Evolutionary conservation across 2,113 vertebrate genomes (phyloP).

Genomic region (crab-eating macaque (Macaca fascicularis)): DNA sequence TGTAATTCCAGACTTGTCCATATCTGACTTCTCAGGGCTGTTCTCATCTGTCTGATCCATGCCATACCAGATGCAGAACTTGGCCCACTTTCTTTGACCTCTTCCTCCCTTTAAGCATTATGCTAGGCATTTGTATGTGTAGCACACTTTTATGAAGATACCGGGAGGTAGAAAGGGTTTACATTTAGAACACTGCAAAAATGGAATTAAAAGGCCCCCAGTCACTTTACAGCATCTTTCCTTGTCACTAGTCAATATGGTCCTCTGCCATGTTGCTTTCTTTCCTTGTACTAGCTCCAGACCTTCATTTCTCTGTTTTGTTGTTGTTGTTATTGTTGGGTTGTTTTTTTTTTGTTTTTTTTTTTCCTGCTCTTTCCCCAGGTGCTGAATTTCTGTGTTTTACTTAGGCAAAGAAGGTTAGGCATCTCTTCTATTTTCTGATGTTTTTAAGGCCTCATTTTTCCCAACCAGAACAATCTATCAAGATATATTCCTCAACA

Average conservation of each 20-base stretch:
- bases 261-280: neutral
- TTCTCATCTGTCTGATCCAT: neutral
- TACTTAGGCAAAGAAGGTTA: conserved; percentile 9
- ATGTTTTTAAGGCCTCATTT: neutral
- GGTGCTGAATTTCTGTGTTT: neutral
- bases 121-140: neutral
- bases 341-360: neutral
- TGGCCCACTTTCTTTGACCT: neutral
- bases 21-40: neutral
- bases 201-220: neutral
- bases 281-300: neutral
- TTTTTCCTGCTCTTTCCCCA: neutral
- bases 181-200: conserved; percentile 1
- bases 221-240: neutral
- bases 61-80: neutral
- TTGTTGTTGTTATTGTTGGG: no score
- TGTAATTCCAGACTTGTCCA: neutral
- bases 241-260: neutral
- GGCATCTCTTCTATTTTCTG: neutral
- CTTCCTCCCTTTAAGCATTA: neutral
- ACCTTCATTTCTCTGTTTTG: neutral
- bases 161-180: neutral
- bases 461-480: neutral
- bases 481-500: neutral
- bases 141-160: neutral